Base-by-base conservation (phyloP, 2,797 vertebrate species). In the Halcyon chelicuti region DNA sequence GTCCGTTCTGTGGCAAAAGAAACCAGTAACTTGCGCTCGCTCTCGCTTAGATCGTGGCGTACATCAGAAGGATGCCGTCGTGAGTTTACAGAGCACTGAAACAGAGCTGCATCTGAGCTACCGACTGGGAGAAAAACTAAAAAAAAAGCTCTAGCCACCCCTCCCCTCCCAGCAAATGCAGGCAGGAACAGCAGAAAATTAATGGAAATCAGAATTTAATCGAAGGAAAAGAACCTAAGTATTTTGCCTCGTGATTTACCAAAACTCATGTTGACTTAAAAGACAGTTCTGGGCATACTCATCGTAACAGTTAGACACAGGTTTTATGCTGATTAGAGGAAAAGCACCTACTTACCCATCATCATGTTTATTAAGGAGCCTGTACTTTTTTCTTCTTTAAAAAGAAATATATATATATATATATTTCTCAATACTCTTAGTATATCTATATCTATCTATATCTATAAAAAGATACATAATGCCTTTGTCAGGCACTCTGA, bases 1-100 rank as follows among this genome's bases (percentile, higher is more conserved):
- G 98, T 12, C 99, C 99, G 2, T 99, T 99, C 99, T 99, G 94
- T 1, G 39, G 16, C 37, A 84, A n/a, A 25, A 54, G 67, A 62
- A 91, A 88, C 80, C 2, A 21, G 28, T 26, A 58, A 62, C 44
- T 63, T 37, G 23, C 4, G 29, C 54, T 25, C 23, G 39, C 29
- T 23, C 37, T 10, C 25, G 4, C 33, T 23, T 22, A 4, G 9
- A 54, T 4, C 0, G 1, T 3, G 47, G 35, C 25, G 31, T 8
- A 0, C 4, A 3, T 3, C 4, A 52, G 31, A 35, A 61, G 31
- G 62, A 52, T 10, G 29, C 18, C 35, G 10, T 28, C 4, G 1
- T 3, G 16, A n/a, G 49, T 44, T 33, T 20, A 22, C 28, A 33
- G 67, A 54, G 10, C 39, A 14, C 33, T 18, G 28, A 66, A 67